These are phyloP conservation scores for Sweltsa coloradensis DNA, from an alignment of 1,140 invertebrate genomes.

Conservation along the genomic window DNA sequence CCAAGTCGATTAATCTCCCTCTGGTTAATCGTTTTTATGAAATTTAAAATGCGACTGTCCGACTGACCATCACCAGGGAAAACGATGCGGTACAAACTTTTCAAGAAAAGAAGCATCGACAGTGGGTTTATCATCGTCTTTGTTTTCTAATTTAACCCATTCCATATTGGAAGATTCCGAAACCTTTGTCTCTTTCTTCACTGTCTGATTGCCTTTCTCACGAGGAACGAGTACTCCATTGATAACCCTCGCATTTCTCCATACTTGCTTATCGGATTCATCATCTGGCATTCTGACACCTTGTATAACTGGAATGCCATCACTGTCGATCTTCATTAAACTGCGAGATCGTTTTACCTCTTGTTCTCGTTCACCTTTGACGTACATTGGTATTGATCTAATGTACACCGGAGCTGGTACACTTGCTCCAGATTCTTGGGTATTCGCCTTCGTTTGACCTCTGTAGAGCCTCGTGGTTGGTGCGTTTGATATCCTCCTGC, in stretches of 20 bases:
- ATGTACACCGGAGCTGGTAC: constrained; percentile 54
- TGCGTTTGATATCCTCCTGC: neutral
- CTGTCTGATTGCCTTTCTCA: too few species aligned
- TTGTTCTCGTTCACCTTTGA: constrained; percentile 37
- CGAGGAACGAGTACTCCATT: constrained; percentile 59
- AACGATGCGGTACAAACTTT: too few species aligned
- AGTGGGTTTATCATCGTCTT: too few species aligned
- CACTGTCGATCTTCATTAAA: constrained; percentile 43
- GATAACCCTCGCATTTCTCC: constrained; percentile 75
- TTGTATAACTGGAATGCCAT: constrained; percentile 65
- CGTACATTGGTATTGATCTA: constrained; percentile 42
- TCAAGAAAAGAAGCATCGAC: too few species aligned
- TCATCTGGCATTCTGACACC: constrained; percentile 71
- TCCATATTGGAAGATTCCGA: too few species aligned
- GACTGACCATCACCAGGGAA: too few species aligned
- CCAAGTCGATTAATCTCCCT: too few species aligned
- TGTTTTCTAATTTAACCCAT: too few species aligned
- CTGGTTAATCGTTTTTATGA: too few species aligned
- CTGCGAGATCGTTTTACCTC: constrained; percentile 34
- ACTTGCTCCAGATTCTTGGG: neutral
- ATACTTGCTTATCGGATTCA: constrained; percentile 61
- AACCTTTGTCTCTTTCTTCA: too few species aligned
- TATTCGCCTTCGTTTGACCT: neutral
- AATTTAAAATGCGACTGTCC: too few species aligned
- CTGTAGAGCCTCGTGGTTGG: neutral